Base-by-base conservation (phyloP, 2,797 vertebrate genomes). In the Chromobotia macracanthus region DNA sequence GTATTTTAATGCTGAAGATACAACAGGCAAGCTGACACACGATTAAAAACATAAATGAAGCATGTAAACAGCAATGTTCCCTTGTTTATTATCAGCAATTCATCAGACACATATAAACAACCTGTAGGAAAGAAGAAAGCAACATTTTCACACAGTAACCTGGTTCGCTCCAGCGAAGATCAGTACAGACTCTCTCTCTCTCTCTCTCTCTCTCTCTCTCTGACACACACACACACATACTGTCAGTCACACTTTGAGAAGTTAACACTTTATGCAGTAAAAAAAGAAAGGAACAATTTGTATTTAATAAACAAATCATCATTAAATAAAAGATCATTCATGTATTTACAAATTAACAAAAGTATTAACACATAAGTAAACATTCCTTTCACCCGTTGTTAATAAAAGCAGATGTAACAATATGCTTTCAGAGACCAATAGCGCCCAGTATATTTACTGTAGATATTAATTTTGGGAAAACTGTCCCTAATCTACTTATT, bases 31-130 rank as follows among this genome's bases (percentile, higher is more conserved):
- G 41, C 12, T 44, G 41, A 9, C n/a, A n/a, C n/a, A n/a, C n/a
- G n/a, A n/a, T n/a, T n/a, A n/a, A n/a, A n/a, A n/a, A n/a, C n/a
- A n/a, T n/a, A n/a, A 23, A 65, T 6, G 7, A 68, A 7, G 1
- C 8, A 5, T n/a, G 31, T 56, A 35, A 35, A 61, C 64, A 25
- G 7, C 18, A 60, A 19, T 48, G 67, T 75, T 81, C n/a, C 89
- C 79, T 87, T 84, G 83, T 93, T 94, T 96, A 95, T 95, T 96
- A 93, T 96, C 89, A 94, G 93, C 92, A 95, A 92, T 94, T 94
- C 92, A 90, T 94, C 88, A 96, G 94, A 95, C 96, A 96, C 94
- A 95, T 95, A 96, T 93, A 97, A 95, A 95, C 92, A 95, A 95
- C 92, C 85, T 92, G 95, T 93, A 94, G 93, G 95, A 96, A 97